Evolutionary conservation across 2,888 invertebrate species (phyloP).

Genomic region (Magallana nippona): DNA sequence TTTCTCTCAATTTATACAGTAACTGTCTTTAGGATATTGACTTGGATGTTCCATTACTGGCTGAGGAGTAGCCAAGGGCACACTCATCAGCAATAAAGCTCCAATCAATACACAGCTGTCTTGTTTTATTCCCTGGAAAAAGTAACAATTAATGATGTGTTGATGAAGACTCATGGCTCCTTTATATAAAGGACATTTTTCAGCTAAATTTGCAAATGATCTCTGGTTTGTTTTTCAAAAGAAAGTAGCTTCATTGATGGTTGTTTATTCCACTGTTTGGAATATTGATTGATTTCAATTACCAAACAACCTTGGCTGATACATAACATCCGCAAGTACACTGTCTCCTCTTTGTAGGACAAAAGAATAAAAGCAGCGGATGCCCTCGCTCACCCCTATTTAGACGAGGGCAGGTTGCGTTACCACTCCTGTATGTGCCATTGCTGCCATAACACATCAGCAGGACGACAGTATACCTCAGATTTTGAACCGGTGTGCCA

Average conservation of each 20-base stretch:
- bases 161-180: background rate
- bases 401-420: constrained; percentile 97
- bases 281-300: constrained; percentile 10
- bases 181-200: background rate
- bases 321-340: background rate
- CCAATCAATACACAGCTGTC: constrained; percentile 27
- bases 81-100: constrained; percentile 29
- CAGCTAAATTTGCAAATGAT: too few species aligned
- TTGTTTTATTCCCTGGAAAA: background rate
- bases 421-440: constrained; percentile 99
- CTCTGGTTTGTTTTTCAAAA: background rate
- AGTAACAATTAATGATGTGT: constrained; percentile 18
- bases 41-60: constrained; percentile 34
- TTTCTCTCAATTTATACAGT: constrained; percentile 21
- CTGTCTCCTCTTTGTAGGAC: constrained; percentile 83
- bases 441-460: constrained; percentile 90
- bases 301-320: constrained; percentile 24
- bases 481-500: constrained; percentile 96
- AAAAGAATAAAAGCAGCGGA: constrained; percentile 96
- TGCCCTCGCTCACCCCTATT: constrained; percentile 97
- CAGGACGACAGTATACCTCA: constrained; percentile 88
- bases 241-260: background rate
- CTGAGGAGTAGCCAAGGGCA: constrained; percentile 32
- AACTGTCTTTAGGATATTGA: constrained; percentile 29
- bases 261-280: background rate